These are phyloP conservation scores for Cepaea nemoralis DNA, from an alignment of 1,140 invertebrate genomes.

Conservation along the genomic window DNA sequence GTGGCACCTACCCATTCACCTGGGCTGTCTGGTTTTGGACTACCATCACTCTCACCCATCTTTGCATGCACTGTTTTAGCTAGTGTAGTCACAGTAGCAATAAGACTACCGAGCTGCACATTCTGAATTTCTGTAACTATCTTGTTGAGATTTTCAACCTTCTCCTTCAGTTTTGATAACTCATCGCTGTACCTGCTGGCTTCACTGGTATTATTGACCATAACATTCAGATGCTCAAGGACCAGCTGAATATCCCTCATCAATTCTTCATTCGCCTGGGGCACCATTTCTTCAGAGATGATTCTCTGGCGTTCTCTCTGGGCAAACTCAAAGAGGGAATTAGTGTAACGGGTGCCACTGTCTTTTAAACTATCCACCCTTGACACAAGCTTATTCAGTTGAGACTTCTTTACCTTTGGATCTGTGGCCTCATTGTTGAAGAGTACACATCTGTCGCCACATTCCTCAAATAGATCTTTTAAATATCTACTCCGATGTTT, in stretches of 20 bases:
- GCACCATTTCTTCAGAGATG: slow-evolving; percentile 20
- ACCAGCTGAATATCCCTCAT: slow-evolving; percentile 36
- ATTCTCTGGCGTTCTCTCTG: slow-evolving; percentile 18
- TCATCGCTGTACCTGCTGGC: neutral
- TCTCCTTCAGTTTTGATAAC: slow-evolving; percentile 13
- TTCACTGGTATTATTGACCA: slow-evolving; percentile 26
- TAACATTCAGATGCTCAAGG: slow-evolving; percentile 15
- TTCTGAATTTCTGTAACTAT: slow-evolving; percentile 12
- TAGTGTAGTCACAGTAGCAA: slow-evolving; percentile 26
- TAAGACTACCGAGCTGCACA: slow-evolving; percentile 14
- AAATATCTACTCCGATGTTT: neutral
- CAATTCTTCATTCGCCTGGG: slow-evolving; percentile 34
- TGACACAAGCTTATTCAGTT: slow-evolving; percentile 26
- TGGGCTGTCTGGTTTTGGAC: slow-evolving; percentile 17
- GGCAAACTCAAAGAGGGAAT: slow-evolving; percentile 37
- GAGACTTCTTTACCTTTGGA: slow-evolving; percentile 21
- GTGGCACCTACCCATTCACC: neutral
- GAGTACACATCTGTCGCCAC: slow-evolving; percentile 31
- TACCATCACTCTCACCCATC: slow-evolving; percentile 37
- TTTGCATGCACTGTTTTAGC: slow-evolving; percentile 32
- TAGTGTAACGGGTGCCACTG: slow-evolving; percentile 38
- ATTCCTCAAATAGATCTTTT: slow-evolving; percentile 33
- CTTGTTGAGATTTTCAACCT: slow-evolving; percentile 28
- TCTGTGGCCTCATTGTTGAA: slow-evolving; percentile 37
- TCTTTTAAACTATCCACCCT: slow-evolving; percentile 31